Conservation (phyloP, 2,113 vertebrate genomes). For the Atherinomorus stipes region DNA sequence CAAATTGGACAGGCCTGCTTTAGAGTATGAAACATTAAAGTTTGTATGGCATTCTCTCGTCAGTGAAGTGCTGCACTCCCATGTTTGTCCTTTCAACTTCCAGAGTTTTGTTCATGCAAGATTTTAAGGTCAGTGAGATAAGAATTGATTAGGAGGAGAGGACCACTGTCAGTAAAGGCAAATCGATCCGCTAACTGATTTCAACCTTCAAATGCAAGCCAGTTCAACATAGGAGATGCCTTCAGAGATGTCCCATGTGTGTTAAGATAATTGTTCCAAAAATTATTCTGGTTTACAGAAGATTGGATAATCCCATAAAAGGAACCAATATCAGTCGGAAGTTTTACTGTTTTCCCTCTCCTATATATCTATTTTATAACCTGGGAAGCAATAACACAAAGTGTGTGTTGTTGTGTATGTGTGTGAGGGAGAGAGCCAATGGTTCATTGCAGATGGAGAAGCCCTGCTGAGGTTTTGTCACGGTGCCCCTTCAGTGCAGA, state of each 20-base stretch:
- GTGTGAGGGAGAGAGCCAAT: conserved; percentile 5
- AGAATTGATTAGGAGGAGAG: conserved; percentile 39
- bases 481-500: conserved; percentile 56
- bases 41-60: not conserved
- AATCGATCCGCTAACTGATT: conserved; percentile 19
- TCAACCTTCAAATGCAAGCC: conserved; percentile 27
- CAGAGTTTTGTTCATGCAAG: not conserved
- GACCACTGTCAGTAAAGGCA: conserved; percentile 1
- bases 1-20: too few relatives aligned
- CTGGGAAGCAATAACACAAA: conserved; percentile 29
- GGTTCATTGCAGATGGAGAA: conserved; percentile 68
- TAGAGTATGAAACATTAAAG: not conserved
- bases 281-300: conserved; percentile 17
- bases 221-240: not conserved
- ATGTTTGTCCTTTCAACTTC: not conserved
- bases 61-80: not conserved
- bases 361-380: conserved; percentile 28
- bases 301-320: conserved; percentile 24
- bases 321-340: conserved; percentile 3
- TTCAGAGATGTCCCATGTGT: not conserved
- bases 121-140: conserved; percentile 49
- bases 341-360: conserved; percentile 32
- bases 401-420: not conserved
- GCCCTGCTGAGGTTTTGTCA: conserved; percentile 74
- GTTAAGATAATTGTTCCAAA: not conserved